Conservation (phyloP, 2,797 vertebrate species). For the Urophycis tenuis region DNA sequence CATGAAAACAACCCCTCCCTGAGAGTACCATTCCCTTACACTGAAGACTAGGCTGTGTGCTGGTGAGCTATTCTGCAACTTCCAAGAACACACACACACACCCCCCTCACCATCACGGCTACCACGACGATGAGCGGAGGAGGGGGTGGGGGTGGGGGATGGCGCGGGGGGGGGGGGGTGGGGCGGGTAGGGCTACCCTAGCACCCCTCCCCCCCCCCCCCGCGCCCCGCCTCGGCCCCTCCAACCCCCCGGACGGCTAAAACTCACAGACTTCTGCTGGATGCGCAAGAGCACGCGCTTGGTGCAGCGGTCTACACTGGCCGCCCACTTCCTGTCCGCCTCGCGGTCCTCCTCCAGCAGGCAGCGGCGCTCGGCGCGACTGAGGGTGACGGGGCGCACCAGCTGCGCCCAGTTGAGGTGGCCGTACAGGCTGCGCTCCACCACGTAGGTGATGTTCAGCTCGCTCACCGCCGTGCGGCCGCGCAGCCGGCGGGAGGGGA, state of each 20-base stretch:
- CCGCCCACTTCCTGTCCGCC: constrained; percentile 88
- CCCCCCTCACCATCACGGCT: constrained; percentile 30
- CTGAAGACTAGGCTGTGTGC: background rate
- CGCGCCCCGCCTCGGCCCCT: constrained; percentile 15
- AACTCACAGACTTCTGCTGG: constrained; percentile 99
- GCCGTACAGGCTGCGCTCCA: constrained; percentile 93
- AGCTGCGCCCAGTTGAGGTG: constrained; percentile 95
- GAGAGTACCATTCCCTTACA: background rate
- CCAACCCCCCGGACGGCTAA: constrained; percentile 50
- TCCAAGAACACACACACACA: constrained; percentile 63
- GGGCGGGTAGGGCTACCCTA: constrained; percentile 37
- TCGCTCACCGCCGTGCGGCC: constrained; percentile 88
- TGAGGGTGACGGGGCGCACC: constrained; percentile 86
- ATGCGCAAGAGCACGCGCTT: constrained; percentile 97
- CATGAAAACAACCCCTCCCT: background rate
- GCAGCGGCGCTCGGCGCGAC: constrained; percentile 89
- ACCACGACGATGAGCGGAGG: constrained; percentile 42
- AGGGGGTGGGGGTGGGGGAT: too few species aligned
- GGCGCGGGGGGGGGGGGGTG: too few species aligned
- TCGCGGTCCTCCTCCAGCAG: constrained; percentile 91
- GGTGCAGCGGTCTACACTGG: constrained; percentile 96
- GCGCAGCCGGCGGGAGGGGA: constrained; percentile 80
- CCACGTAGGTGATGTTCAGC: constrained; percentile 97
- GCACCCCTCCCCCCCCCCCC: too few species aligned
- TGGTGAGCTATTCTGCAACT: constrained; percentile 74